Evolutionary conservation across 2,888 invertebrate species (phyloP).

Genomic region (Neelides folsomi): DNA sequence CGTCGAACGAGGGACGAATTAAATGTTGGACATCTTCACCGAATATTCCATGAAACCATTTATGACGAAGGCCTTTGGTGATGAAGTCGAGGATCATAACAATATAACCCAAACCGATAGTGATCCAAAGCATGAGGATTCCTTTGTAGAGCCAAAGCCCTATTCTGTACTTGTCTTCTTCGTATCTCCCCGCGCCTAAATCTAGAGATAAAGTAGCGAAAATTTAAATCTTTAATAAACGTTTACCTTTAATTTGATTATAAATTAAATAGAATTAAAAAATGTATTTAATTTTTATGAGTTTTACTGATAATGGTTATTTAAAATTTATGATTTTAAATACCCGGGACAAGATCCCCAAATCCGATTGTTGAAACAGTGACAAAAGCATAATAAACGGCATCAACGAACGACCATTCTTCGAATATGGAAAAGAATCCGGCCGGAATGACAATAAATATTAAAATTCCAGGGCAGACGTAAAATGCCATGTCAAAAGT

Average conservation of each 20-base stretch:
- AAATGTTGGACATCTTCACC: slow-evolving; percentile 27
- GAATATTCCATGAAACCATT: slow-evolving; percentile 14
- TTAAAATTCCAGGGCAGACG: slow-evolving; percentile 65
- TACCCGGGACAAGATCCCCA: slow-evolving; percentile 80
- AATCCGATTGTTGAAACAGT: slow-evolving; percentile 79
- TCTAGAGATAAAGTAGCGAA: no score
- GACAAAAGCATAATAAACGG: slow-evolving; percentile 78
- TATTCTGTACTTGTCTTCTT: background rate
- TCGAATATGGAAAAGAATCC: slow-evolving; percentile 70
- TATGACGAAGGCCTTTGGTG: slow-evolving; percentile 49
- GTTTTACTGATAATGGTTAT: no score
- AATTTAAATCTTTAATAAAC: background rate
- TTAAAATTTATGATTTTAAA: slow-evolving; percentile 14
- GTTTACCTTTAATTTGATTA: no score
- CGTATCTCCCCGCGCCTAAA: slow-evolving; percentile 1
- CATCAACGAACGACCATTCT: slow-evolving; percentile 66
- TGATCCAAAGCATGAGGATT: slow-evolving; percentile 72
- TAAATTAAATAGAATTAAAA: no score
- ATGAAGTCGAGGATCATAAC: slow-evolving; percentile 78
- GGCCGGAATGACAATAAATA: slow-evolving; percentile 73
- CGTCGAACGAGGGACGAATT: slow-evolving; percentile 21
- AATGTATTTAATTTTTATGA: no score
- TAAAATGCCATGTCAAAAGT: slow-evolving; percentile 66
- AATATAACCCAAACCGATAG: slow-evolving; percentile 76
- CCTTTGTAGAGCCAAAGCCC: slow-evolving; percentile 51